Percentiles rank a stretch among this genome's conserved stretches.
phyloP scores from a whole-genome alignment of 2,113 vertebrate genomes.

The Lamprotornis superbus region DNA sequence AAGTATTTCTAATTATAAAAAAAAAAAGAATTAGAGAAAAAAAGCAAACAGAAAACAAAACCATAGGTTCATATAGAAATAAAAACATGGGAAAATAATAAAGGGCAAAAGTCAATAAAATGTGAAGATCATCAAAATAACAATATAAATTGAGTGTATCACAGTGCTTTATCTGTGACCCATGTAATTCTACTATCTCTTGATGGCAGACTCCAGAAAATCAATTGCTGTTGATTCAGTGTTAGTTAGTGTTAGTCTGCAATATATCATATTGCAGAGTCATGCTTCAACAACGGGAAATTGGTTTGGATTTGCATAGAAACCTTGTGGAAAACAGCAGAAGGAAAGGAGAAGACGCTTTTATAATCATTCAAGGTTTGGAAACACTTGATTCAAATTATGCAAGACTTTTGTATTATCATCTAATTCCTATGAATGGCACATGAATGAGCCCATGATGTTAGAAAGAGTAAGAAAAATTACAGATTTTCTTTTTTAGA shows the following conservation, averaged over 20 bases:
- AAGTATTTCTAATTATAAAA: background rate
- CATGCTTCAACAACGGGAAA: background rate
- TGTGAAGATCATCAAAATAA: background rate
- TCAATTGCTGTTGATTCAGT: background rate
- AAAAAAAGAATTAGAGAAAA: background rate
- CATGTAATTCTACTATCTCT: background rate
- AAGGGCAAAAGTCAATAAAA: background rate
- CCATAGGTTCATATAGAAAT: background rate
- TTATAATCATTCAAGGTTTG: background rate
- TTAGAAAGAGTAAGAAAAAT: background rate
- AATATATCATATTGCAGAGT: background rate
- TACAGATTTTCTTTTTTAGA: fast-evolving
- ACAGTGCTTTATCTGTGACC: background rate
- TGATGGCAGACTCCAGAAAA: background rate
- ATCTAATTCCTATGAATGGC: background rate
- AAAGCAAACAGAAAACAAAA: background rate
- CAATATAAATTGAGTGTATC: background rate
- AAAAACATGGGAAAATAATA: background rate
- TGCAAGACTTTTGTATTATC: background rate
- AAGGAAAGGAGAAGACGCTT: background rate
- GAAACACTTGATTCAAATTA: background rate
- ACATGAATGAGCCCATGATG: background rate
- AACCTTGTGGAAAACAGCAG: background rate
- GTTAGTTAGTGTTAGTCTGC: background rate
- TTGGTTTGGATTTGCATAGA: background rate